Percentiles rank a stretch among this genome's conserved stretches.
Conservation (phyloP, 2,888 invertebrate genomes). For the Spialia ferax region DNA sequence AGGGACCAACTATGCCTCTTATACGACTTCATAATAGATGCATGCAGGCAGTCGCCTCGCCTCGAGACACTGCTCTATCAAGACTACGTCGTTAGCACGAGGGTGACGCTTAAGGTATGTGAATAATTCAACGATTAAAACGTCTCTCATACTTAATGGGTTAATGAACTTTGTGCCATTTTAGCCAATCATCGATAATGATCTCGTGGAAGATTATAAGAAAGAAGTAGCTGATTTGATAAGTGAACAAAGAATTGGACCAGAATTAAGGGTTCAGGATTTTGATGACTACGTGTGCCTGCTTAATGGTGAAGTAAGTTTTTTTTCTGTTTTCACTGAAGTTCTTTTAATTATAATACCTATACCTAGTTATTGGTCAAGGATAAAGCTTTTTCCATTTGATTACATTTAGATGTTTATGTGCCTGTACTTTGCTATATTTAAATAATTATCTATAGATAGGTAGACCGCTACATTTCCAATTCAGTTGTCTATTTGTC, state of each 20-base stretch:
- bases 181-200: conserved; percentile 92
- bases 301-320: conserved; percentile 89
- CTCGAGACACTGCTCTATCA: conserved; percentile 93
- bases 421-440: no score
- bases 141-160: conserved; percentile 1
- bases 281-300: conserved; percentile 93
- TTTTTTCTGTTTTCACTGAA: not conserved
- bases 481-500: no score
- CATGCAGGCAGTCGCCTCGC: conserved; percentile 90
- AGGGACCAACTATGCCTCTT: conserved; percentile 89
- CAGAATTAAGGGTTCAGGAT: conserved; percentile 90
- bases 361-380: no score
- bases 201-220: conserved; percentile 89
- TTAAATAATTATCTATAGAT: no score
- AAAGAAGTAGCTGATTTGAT: conserved; percentile 88
- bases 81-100: conserved; percentile 77
- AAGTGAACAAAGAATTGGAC: conserved; percentile 90
- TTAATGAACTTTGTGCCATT: conserved; percentile 35
- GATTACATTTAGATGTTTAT: no score
- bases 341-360: no score
- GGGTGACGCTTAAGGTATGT: conserved; percentile 62
- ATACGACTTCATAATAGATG: conserved; percentile 91
- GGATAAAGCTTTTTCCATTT: not conserved
- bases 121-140: conserved; percentile 76
- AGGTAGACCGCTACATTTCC: no score